A percentile compares a stretch with the other conserved stretches of the same genome.
Evolutionary conservation across 2,113 vertebrate genomes (phyloP).

Genomic region (Cheirogaleus medius): DNA sequence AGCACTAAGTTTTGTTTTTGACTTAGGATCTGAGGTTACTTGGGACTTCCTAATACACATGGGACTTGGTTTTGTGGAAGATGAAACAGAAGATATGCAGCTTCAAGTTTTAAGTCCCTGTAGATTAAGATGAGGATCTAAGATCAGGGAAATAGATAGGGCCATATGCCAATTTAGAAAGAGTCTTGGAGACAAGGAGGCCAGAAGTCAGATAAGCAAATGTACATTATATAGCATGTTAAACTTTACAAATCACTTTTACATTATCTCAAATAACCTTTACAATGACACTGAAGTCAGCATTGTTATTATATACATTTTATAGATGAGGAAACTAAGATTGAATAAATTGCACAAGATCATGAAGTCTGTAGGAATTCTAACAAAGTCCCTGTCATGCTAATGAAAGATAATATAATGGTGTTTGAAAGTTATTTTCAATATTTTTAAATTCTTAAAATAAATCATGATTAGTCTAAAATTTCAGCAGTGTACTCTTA

Average conservation of each 20-base stretch:
- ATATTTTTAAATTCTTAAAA: background rate
- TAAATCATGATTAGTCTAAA: background rate
- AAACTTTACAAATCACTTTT: background rate
- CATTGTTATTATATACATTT: background rate
- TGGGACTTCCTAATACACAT: background rate
- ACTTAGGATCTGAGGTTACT: background rate
- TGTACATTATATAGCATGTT: background rate
- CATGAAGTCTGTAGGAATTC: background rate
- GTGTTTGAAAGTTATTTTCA: background rate
- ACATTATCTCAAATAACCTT: background rate
- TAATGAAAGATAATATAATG: background rate
- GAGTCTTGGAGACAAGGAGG: background rate
- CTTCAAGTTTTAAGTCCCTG: background rate
- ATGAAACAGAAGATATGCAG: background rate
- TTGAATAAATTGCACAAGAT: background rate
- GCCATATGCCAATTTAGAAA: background rate
- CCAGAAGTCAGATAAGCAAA: background rate
- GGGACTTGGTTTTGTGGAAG: background rate
- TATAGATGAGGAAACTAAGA: background rate
- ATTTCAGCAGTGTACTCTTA: background rate
- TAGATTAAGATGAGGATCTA: background rate
- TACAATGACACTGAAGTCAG: background rate
- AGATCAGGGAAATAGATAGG: background rate
- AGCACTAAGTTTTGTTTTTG: background rate
- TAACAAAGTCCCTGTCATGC: background rate